A percentile compares a stretch with the other conserved stretches of the same genome.
Evolutionary conservation across 2,797 vertebrate species (phyloP).

Genomic region (Hoplostethus atlanticus): DNA sequence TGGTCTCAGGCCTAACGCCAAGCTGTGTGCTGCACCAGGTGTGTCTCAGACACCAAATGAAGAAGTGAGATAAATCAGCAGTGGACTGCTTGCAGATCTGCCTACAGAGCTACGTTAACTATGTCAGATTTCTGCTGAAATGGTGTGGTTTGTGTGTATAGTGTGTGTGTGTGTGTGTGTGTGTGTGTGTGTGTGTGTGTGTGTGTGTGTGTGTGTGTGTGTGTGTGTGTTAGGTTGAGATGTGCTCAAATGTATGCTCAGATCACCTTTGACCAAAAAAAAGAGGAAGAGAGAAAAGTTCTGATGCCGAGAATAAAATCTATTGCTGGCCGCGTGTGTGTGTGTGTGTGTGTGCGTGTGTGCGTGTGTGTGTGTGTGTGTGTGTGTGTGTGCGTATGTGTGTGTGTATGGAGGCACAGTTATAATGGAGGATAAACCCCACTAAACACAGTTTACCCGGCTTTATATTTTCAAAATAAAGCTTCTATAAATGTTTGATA

Average conservation of each 20-base stretch:
- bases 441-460: too few species aligned
- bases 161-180: neutral
- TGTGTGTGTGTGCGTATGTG: neutral
- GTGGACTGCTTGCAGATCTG: conserved; percentile 18
- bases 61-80: conserved; percentile 66
- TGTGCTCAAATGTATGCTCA: conserved; percentile 17
- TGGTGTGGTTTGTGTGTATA: conserved; percentile 23
- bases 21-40: conserved; percentile 61
- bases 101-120: conserved; percentile 37
- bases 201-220: neutral
- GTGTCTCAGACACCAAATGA: conserved; percentile 54
- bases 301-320: neutral
- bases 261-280: conserved; percentile 52
- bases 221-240: neutral
- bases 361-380: neutral
- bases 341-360: neutral
- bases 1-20: conserved; percentile 37
- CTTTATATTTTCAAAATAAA: too few species aligned
- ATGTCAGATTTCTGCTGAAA: conserved; percentile 59
- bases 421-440: too few species aligned
- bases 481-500: too few species aligned
- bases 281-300: conserved; percentile 53
- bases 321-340: neutral
- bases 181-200: neutral
- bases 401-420: neutral